Percentiles rank a stretch among this genome's conserved stretches.
These are phyloP conservation scores for Delphinapterus leucas DNA, from an alignment of 2,113 vertebrate species.

Conservation along the genomic window DNA sequence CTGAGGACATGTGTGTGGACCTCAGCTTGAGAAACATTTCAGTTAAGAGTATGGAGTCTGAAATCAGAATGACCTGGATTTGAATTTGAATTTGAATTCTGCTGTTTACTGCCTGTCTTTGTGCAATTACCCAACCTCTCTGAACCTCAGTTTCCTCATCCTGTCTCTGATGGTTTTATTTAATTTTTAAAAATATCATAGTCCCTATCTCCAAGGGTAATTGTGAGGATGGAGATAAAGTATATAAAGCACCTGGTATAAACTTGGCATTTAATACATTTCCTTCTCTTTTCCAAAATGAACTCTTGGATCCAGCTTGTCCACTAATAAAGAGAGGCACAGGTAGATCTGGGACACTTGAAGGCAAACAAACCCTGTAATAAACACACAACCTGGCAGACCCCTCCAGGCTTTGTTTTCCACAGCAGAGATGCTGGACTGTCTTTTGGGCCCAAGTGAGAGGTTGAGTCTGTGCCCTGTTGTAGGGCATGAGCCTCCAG, in stretches of 20 bases:
- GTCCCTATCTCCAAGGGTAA: neutral
- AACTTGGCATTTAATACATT: neutral
- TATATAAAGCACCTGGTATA: neutral
- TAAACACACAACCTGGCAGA: neutral
- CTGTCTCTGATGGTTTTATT: neutral
- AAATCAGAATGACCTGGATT: neutral
- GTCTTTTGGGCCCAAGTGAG: neutral
- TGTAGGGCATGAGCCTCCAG: neutral
- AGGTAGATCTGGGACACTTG: neutral
- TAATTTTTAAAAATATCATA: slow-evolving; percentile 3
- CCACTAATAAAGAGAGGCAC: neutral
- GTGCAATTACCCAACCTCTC: neutral
- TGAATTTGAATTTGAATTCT: neutral
- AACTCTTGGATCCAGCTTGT: neutral
- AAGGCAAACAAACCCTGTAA: neutral
- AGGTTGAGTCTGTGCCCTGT: neutral
- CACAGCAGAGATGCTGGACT: neutral
- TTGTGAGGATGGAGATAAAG: slow-evolving; percentile 4
- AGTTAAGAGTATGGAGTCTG: neutral
- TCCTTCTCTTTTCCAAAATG: neutral
- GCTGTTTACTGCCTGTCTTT: neutral
- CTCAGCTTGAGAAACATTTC: slow-evolving; percentile 4
- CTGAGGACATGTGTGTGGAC: neutral
- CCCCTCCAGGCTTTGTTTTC: neutral
- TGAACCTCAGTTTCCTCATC: neutral